Evolutionary conservation across 2,797 vertebrate species (phyloP).

Genomic region (Falco novaeseelandiae): DNA sequence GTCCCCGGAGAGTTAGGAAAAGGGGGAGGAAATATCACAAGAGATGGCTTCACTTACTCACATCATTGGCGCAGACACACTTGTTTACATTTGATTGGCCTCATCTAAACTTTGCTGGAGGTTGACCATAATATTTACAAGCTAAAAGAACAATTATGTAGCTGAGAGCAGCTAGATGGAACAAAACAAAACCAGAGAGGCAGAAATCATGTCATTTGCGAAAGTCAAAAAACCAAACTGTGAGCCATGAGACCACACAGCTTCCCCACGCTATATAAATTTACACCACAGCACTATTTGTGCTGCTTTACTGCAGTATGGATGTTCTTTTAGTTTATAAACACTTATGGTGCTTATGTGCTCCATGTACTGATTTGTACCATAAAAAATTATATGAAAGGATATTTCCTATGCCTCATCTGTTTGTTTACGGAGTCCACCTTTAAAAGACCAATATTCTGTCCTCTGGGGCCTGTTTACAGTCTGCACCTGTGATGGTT

Average conservation of each 20-base stretch:
- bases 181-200: conserved; percentile 67
- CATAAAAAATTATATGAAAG: conserved; percentile 35
- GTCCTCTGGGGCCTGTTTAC: conserved; percentile 24
- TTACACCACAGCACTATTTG: neutral
- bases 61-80: conserved; percentile 12
- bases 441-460: conserved; percentile 37
- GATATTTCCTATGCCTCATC: conserved; percentile 34
- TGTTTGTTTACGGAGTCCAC: conserved; percentile 44
- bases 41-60: conserved; percentile 40
- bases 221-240: neutral
- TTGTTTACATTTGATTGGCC: conserved; percentile 72
- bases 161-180: conserved; percentile 67
- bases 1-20: neutral
- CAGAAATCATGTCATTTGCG: conserved; percentile 50
- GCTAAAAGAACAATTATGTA: conserved; percentile 73
- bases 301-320: conserved; percentile 15
- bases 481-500: conserved; percentile 57
- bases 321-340: conserved; percentile 37
- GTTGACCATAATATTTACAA: conserved; percentile 78
- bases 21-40: conserved; percentile 23
- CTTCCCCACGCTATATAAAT: conserved; percentile 45
- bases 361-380: neutral
- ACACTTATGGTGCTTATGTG: conserved; percentile 7
- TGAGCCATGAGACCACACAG: conserved; percentile 60
- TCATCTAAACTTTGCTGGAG: conserved; percentile 76